These are phyloP conservation scores for Eupleurogrammus muticus DNA, from an alignment of 2,797 vertebrate species.

Conservation along the genomic window DNA sequence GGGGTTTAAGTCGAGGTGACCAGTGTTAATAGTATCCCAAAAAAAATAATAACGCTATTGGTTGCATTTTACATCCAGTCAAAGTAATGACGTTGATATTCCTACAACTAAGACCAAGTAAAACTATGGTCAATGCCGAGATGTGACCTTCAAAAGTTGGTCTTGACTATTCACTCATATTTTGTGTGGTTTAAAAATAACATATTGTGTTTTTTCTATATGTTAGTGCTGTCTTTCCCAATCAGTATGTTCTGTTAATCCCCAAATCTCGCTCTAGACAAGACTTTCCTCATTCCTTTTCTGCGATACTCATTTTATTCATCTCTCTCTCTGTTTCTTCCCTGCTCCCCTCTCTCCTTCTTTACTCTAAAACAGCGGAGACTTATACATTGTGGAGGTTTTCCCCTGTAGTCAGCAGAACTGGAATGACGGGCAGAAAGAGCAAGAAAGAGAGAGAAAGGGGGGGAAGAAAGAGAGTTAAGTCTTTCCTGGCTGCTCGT, in stretches of 20 bases:
- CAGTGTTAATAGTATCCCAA: no score
- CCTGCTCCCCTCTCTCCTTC: neutral
- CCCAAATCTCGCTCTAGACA: neutral
- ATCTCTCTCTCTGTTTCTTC: neutral
- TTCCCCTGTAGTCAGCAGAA: conserved; percentile 75
- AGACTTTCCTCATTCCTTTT: conserved; percentile 39
- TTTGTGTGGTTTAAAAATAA: neutral
- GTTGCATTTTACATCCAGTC: no score
- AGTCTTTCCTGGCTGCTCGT: conserved; percentile 67
- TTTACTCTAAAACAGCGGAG: conserved; percentile 42
- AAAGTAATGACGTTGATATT: no score
- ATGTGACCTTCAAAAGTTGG: no score
- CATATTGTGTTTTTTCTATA: neutral
- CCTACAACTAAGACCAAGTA: no score
- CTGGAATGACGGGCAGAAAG: conserved; percentile 52
- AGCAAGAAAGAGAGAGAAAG: conserved; percentile 6
- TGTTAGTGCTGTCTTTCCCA: neutral
- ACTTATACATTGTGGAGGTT: conserved; percentile 69
- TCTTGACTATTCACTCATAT: no score
- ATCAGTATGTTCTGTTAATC: conserved; percentile 20
- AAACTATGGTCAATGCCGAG: no score
- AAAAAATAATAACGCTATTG: no score
- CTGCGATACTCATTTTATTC: conserved; percentile 25
- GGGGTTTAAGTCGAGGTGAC: no score
- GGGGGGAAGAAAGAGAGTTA: neutral